Evolutionary conservation across 2,797 vertebrate species (phyloP).

Genomic region (Takifugu rubripes): DNA sequence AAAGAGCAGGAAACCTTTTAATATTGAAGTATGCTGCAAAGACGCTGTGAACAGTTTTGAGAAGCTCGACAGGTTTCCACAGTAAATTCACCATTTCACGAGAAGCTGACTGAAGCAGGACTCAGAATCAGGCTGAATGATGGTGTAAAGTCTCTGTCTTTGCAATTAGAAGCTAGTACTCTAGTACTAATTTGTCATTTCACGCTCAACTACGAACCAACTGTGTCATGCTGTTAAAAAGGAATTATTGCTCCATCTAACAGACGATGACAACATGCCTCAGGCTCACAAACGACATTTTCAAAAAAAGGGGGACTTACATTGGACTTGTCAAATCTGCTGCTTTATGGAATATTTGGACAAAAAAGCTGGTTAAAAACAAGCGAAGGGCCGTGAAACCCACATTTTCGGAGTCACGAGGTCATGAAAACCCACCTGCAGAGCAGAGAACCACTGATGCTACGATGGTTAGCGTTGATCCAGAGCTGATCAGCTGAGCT

Average conservation of each 20-base stretch:
- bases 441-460: slow-evolving; percentile 77
- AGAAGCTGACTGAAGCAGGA: not conserved
- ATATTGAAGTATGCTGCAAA: too few relatives aligned
- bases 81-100: too few relatives aligned
- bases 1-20: not conserved
- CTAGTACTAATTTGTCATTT: not conserved
- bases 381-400: slow-evolving; percentile 3
- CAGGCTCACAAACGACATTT: slow-evolving; percentile 28
- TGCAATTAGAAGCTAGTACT: not conserved
- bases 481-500: slow-evolving; percentile 78
- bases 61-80: not conserved
- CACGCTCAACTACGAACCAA: slow-evolving; percentile 2
- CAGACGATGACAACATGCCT: slow-evolving; percentile 21
- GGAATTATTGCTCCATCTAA: not conserved
- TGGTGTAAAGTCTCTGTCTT: not conserved
- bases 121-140: not conserved
- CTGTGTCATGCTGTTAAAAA: slow-evolving; percentile 23
- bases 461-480: slow-evolving; percentile 80
- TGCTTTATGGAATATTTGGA: slow-evolving; percentile 49
- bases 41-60: not conserved
- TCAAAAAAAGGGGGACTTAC: slow-evolving; percentile 46
- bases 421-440: slow-evolving; percentile 79
- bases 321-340: slow-evolving; percentile 56
- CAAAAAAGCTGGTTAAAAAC: slow-evolving; percentile 46
- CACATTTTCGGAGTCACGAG: slow-evolving; percentile 6